Evolutionary conservation across 1,140 invertebrate genomes (phyloP).

Genomic region (Cotesia typhae): DNA sequence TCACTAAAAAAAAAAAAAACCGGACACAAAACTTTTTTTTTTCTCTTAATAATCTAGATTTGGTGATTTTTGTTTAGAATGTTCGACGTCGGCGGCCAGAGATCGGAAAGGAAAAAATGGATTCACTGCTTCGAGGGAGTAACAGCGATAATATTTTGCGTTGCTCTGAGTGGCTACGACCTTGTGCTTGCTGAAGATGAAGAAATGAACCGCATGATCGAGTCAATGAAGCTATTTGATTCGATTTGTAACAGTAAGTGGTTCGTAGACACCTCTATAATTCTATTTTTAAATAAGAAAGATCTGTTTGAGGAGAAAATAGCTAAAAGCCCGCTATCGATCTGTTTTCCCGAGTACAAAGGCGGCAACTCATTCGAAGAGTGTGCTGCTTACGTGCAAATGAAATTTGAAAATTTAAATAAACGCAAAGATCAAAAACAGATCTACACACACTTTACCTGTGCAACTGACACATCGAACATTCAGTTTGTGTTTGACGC

Average conservation of each 20-base stretch:
- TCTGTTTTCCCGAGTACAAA: slow-evolving; percentile 93
- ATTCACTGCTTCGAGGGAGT: slow-evolving; percentile 98
- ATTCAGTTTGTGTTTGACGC: slow-evolving; percentile 93
- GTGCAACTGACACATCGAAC: slow-evolving; percentile 91
- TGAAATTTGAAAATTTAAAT: slow-evolving; percentile 89
- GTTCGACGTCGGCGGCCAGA: slow-evolving; percentile 92
- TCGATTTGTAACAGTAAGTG: slow-evolving; percentile 98
- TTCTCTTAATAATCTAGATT: slow-evolving; percentile 11
- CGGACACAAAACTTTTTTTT: background rate
- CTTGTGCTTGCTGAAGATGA: slow-evolving; percentile 45
- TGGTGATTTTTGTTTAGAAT: slow-evolving; percentile 70
- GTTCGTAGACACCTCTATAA: slow-evolving; percentile 98
- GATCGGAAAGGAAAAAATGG: slow-evolving; percentile 97
- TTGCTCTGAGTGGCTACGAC: slow-evolving; percentile 85
- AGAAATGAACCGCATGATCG: slow-evolving; percentile 80
- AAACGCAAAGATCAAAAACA: slow-evolving; percentile 88
- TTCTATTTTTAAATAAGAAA: slow-evolving; percentile 96
- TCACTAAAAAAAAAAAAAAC: too few relatives aligned
- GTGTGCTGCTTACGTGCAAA: slow-evolving; percentile 86
- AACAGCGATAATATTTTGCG: slow-evolving; percentile 96
- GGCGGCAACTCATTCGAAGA: slow-evolving; percentile 88
- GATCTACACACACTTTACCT: slow-evolving; percentile 92
- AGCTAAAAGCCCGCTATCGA: slow-evolving; percentile 87
- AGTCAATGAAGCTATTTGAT: slow-evolving; percentile 95
- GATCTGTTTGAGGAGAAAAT: slow-evolving; percentile 97